Conservation (phyloP, 2,113 vertebrate species). For the Sturnus vulgaris region DNA sequence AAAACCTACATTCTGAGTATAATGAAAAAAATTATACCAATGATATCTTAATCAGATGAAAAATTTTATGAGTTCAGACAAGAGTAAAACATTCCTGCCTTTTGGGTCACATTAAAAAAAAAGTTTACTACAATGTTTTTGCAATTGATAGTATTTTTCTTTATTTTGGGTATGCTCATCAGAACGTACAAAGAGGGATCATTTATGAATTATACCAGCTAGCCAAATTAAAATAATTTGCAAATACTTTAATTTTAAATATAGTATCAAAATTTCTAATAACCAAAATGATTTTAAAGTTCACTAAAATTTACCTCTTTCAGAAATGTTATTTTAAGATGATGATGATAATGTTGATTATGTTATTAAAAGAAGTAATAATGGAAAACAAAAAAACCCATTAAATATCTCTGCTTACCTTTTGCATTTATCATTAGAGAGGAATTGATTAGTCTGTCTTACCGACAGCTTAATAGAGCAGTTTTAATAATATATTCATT, state of each 20-base stretch:
- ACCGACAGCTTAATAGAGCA: neutral
- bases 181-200: neutral
- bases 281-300: fast-evolving
- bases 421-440: neutral
- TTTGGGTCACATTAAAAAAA: neutral
- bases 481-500: neutral
- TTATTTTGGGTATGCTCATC: neutral
- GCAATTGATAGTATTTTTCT: neutral
- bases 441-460: neutral
- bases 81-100: neutral
- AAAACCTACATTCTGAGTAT: neutral
- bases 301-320: neutral
- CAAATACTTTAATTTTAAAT: neutral
- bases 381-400: neutral
- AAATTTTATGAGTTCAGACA: neutral
- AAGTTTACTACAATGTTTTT: neutral
- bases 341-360: neutral
- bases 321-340: neutral
- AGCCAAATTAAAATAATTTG: neutral
- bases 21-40: neutral
- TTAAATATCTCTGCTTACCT: neutral
- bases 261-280: neutral
- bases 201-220: neutral
- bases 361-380: neutral
- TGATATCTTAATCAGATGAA: neutral